phyloP scores from a whole-genome alignment of 2,113 vertebrate genomes.

The Colius striatus region DNA sequence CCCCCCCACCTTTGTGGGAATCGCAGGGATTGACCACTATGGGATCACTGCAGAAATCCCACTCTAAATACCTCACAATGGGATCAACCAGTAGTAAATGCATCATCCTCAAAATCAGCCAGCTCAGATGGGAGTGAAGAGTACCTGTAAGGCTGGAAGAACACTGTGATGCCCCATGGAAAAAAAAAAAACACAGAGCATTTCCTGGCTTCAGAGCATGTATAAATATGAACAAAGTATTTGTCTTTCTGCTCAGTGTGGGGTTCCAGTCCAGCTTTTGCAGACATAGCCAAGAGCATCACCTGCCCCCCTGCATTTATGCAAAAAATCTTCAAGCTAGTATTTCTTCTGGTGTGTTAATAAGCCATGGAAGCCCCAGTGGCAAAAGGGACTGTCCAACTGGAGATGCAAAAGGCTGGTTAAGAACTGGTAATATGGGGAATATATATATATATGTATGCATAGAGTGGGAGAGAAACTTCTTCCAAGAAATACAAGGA shows the following conservation, averaged over 20 bases:
- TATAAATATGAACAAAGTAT: neutral
- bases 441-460: neutral
- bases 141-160: neutral
- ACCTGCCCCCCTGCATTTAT: neutral
- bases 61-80: neutral
- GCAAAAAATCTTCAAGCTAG: neutral
- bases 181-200: neutral
- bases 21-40: neutral
- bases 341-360: neutral
- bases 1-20: neutral
- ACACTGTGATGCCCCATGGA: neutral
- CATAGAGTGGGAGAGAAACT: constrained; percentile 7
- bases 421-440: neutral
- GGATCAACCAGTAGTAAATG: neutral
- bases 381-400: neutral
- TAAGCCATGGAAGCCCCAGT: neutral
- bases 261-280: neutral
- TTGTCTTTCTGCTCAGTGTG: neutral
- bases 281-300: neutral
- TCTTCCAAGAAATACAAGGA: constrained; percentile 60
- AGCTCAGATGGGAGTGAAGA: neutral
- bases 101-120: neutral
- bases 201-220: neutral
- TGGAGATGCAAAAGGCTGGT: constrained; percentile 25
- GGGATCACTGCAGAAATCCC: neutral